Evolutionary conservation across 2,797 vertebrate genomes (phyloP).

Genomic region (Percopsis omiscomaycus): DNA sequence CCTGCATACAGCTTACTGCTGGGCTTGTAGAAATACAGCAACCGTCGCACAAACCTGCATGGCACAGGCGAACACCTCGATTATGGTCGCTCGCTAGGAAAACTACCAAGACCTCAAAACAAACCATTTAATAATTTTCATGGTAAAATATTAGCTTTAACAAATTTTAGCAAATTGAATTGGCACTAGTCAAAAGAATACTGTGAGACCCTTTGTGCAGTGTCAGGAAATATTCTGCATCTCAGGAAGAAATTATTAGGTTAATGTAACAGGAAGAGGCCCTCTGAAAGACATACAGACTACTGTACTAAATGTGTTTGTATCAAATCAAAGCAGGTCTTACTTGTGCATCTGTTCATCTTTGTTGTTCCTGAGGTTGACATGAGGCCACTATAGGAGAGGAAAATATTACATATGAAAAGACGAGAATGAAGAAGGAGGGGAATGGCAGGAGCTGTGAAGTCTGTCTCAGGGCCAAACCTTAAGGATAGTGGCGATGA

Average conservation of each 20-base stretch:
- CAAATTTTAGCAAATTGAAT: too few species aligned
- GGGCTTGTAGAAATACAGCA: constrained; percentile 97
- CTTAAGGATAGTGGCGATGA: constrained; percentile 97
- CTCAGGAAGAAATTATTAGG: too few species aligned
- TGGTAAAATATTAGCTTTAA: too few species aligned
- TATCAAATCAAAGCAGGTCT: constrained; percentile 11
- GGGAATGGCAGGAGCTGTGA: background rate
- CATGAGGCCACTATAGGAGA: constrained; percentile 91
- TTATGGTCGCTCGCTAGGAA: constrained; percentile 1
- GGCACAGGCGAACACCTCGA: constrained; percentile 16
- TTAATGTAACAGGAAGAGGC: too few species aligned
- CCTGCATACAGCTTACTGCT: constrained; percentile 94
- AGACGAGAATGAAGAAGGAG: constrained; percentile 1
- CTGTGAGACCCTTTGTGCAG: too few species aligned
- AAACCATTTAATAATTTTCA: background rate
- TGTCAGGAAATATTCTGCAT: too few species aligned
- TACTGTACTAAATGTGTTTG: background rate
- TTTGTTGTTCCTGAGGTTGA: constrained; percentile 96
- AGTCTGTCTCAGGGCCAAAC: constrained; percentile 59
- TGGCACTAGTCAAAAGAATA: too few species aligned
- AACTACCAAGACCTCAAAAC: background rate
- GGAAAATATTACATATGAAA: constrained; percentile 16
- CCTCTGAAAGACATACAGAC: too few species aligned
- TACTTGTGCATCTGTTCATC: constrained; percentile 99
- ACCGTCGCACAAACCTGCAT: constrained; percentile 91